Evolutionary conservation across 2,113 vertebrate species (phyloP), one percentile per base, ranked within the genome.

Genomic region (Hippocampus mohnikei): DNA sequence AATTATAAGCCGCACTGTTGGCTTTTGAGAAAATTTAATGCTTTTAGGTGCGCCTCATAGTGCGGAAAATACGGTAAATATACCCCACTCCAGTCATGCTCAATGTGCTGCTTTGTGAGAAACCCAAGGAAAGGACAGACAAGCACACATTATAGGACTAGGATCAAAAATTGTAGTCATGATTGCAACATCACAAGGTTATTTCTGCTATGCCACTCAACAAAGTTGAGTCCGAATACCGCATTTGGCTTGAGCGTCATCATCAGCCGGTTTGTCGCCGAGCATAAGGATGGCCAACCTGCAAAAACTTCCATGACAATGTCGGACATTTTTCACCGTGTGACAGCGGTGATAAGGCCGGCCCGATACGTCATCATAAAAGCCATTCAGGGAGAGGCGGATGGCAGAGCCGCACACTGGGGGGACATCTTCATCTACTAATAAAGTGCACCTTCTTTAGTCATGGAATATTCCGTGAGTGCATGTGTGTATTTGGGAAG

Each of bases 361-460:
- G 66, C 70, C 69, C 67, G 37, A 79, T 89, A 86, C 18, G 70
- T 81, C 78, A 86, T 82, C 76, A 78, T 90, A 81, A 82, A 83
- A 84, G 67, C 64, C 61, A 75, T 59, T 86, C 41, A 77, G 74
- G 59, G 81, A 66, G 62, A 78, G 75, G 73, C 68, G 84, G 75
- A 80, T 73, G 65, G 83, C 70, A 70, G 72, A 72, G 83, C 71
- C 74, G 73, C 41, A 59, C 73, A 65, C 71, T n/a, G 48, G 69
- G 69, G 61, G 71, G 61, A 81, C 81, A 83, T 79, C 71, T 85
- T 80, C 80, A 82, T 86, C 86, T 88, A 75, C 85, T 83, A 79
- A 86, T 84, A 87, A 81, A 84, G 81, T 74, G 80, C 72, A 80
- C 76, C 70, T 81, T 85, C 67, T 70, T 76, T 80, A 77, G 75